Evolutionary conservation across 2,888 invertebrate species (phyloP).

Genomic region (Trimorus sp.): DNA sequence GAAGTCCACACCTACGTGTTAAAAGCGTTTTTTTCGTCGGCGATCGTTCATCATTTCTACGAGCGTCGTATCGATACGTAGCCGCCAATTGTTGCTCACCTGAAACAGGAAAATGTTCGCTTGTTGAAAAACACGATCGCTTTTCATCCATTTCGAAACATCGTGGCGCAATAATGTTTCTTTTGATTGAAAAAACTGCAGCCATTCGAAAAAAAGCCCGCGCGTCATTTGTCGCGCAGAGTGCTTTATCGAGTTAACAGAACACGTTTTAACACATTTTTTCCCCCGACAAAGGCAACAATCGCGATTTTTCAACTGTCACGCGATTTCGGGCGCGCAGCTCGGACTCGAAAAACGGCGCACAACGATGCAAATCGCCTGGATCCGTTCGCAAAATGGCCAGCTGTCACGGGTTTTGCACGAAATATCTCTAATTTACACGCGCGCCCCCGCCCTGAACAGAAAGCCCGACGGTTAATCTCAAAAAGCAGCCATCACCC

Average conservation of each 20-base stretch:
- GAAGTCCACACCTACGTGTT: no score
- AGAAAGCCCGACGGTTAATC: slow-evolving; percentile 28
- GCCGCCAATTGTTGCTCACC: neutral
- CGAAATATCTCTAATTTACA: slow-evolving; percentile 24
- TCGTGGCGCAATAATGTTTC: neutral
- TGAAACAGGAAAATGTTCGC: slow-evolving; percentile 4
- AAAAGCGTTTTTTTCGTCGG: no score
- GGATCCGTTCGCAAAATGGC: slow-evolving; percentile 5
- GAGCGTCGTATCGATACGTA: neutral
- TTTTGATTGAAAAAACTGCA: neutral
- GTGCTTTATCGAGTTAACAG: slow-evolving; percentile 4
- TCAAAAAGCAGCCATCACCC: slow-evolving; percentile 14
- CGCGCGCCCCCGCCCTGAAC: neutral
- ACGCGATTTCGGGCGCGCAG: neutral
- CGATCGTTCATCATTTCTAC: neutral
- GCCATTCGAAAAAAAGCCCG: neutral
- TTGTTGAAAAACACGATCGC: no score
- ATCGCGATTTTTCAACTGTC: neutral
- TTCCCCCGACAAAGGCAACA: neutral
- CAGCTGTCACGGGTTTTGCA: slow-evolving; percentile 10
- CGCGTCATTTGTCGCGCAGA: neutral
- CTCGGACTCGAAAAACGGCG: slow-evolving; percentile 4
- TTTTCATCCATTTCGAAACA: no score
- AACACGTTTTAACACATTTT: slow-evolving; percentile 6
- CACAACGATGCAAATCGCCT: slow-evolving; percentile 9